Evolutionary conservation across 2,888 invertebrate species (phyloP).

Genomic region (Nomada ruficornis): DNA sequence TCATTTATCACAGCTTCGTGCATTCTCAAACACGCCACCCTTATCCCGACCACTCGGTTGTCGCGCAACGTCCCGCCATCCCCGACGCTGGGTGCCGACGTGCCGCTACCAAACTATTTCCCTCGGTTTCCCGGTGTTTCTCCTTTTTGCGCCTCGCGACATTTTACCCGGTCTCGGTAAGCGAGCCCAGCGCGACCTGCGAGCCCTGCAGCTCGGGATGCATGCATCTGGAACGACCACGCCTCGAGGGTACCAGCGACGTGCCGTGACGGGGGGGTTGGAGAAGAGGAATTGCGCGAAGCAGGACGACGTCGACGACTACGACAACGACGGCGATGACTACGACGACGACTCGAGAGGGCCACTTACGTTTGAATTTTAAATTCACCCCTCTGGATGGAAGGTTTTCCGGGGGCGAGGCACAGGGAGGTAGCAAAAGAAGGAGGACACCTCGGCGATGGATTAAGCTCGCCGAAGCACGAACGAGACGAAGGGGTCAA

Average conservation of each 20-base stretch:
- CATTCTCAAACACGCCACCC: slow-evolving; percentile 36
- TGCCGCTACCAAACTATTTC: neutral
- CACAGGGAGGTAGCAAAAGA: slow-evolving; percentile 45
- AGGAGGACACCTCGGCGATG: slow-evolving; percentile 65
- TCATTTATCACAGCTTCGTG: slow-evolving; percentile 71
- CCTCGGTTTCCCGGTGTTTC: slow-evolving; percentile 15
- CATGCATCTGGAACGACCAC: slow-evolving; percentile 77
- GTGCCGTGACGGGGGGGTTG: slow-evolving; percentile 50
- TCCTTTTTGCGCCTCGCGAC: slow-evolving; percentile 23
- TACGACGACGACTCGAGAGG: slow-evolving; percentile 71
- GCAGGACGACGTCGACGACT: slow-evolving; percentile 57
- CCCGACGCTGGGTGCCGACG: too few relatives aligned
- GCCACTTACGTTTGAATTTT: slow-evolving; percentile 78
- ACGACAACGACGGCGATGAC: slow-evolving; percentile 56
- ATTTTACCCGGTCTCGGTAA: slow-evolving; percentile 45
- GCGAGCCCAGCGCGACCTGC: slow-evolving; percentile 53
- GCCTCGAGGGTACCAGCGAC: slow-evolving; percentile 70
- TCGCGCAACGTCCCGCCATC: neutral
- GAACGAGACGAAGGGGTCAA: slow-evolving; percentile 72
- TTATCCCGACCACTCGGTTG: slow-evolving; percentile 25
- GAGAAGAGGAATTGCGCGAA: slow-evolving; percentile 64
- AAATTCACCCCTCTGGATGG: slow-evolving; percentile 74
- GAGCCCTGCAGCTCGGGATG: slow-evolving; percentile 69
- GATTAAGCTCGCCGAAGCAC: slow-evolving; percentile 73
- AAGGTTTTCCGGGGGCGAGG: slow-evolving; percentile 68